Conservation (phyloP, 2,888 invertebrate species). For the Cryptus viduatorius region DNA sequence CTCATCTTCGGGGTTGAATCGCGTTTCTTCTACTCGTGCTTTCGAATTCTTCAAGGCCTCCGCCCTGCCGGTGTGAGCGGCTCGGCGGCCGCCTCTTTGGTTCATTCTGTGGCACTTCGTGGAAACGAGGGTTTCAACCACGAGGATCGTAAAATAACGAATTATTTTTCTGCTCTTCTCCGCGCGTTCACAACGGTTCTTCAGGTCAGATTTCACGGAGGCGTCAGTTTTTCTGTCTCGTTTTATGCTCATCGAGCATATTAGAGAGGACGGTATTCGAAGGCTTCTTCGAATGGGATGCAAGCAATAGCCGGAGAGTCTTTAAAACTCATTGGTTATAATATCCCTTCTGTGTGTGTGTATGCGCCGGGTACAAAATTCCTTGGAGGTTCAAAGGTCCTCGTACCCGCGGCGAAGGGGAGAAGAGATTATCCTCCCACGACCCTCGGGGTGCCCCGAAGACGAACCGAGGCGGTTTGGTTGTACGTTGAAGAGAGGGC, state of each 20-base stretch:
- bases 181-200: not conserved
- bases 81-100: not conserved
- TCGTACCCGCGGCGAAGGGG: slow-evolving; percentile 39
- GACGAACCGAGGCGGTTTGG: slow-evolving; percentile 34
- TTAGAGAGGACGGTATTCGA: slow-evolving; percentile 33
- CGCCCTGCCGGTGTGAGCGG: not conserved
- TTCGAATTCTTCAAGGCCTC: slow-evolving; percentile 23
- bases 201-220: slow-evolving; percentile 31
- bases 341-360: slow-evolving; percentile 45
- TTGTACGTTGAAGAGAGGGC: slow-evolving; percentile 34
- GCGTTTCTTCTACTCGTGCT: not conserved
- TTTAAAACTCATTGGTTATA: slow-evolving; percentile 47
- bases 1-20: slow-evolving; percentile 24
- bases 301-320: slow-evolving; percentile 9
- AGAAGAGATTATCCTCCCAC: slow-evolving; percentile 77
- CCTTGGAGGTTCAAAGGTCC: slow-evolving; percentile 79
- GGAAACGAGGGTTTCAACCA: slow-evolving; percentile 31
- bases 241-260: slow-evolving; percentile 14
- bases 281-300: slow-evolving; percentile 11
- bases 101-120: slow-evolving; percentile 12
- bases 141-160: slow-evolving; percentile 35
- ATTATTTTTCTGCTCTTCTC: slow-evolving; percentile 3
- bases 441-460: slow-evolving; percentile 74
- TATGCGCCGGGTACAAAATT: slow-evolving; percentile 73
- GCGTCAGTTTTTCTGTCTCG: slow-evolving; percentile 23